phyloP scores from a whole-genome alignment of 2,113 vertebrate species.

The Bubo scandiacus region DNA sequence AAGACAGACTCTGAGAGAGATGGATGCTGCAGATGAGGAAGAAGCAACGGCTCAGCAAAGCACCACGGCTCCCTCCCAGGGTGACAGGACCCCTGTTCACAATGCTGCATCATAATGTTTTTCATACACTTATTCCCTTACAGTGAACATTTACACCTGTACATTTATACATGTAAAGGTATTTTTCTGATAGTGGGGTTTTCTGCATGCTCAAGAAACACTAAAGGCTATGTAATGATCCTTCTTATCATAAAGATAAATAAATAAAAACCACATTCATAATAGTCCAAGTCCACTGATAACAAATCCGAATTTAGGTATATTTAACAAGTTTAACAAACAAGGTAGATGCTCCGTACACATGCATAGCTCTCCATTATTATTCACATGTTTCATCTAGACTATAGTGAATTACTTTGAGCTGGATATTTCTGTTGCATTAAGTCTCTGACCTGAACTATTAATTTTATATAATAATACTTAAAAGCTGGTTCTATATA shows the following conservation, averaged over 20 bases:
- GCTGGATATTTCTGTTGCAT: background rate
- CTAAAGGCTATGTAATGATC: background rate
- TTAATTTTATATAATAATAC: background rate
- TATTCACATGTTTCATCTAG: background rate
- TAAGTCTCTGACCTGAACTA: background rate
- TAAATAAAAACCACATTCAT: background rate
- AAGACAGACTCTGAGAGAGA: background rate
- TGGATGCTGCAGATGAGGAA: background rate
- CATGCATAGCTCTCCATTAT: background rate
- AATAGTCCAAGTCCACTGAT: background rate
- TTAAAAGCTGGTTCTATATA: background rate
- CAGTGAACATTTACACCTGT: background rate
- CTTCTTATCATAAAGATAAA: background rate
- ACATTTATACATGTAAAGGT: background rate
- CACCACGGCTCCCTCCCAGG: background rate
- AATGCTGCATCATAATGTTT: accelerated
- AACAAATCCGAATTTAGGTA: background rate
- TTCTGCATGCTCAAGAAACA: background rate
- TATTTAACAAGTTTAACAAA: background rate
- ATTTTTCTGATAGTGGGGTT: background rate
- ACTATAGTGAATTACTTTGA: background rate
- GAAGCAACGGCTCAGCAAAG: background rate
- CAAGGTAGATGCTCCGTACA: accelerated
- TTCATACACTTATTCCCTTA: background rate
- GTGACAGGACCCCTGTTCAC: background rate